Evolutionary conservation across 2,888 invertebrate genomes (phyloP).

Genomic region (Euclidia mi): DNA sequence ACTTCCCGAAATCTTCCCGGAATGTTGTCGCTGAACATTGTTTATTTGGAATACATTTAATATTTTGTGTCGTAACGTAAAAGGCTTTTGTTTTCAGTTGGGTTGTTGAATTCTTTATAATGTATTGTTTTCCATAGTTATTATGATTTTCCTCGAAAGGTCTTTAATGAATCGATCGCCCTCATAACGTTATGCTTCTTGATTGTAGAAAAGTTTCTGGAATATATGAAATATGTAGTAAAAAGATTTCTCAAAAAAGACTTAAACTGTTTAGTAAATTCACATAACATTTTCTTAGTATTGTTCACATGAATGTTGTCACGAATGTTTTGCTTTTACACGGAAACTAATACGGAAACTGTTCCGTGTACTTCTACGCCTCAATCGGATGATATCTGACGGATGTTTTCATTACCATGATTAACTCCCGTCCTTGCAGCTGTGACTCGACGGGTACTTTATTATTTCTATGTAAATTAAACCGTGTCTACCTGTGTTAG

Average conservation of each 20-base stretch:
- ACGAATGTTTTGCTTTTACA: not conserved
- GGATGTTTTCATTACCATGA: conserved; percentile 15
- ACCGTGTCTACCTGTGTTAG: conserved; percentile 16
- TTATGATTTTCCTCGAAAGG: too few relatives aligned
- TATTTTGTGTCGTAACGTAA: not conserved
- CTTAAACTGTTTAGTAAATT: too few relatives aligned
- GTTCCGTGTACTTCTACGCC: not conserved
- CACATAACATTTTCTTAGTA: not conserved
- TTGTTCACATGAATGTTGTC: not conserved
- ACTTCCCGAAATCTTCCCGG: conserved; percentile 5
- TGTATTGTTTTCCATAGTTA: too few relatives aligned
- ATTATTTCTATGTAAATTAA: conserved; percentile 23
- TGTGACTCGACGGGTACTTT: conserved; percentile 2
- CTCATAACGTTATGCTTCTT: not conserved
- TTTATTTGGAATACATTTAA: not conserved
- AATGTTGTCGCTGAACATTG: not conserved
- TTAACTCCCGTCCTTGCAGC: conserved; percentile 30
- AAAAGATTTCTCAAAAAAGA: too few relatives aligned
- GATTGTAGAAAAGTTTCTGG: too few relatives aligned
- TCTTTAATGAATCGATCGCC: not conserved
- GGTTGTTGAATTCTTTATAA: too few relatives aligned
- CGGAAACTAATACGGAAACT: conserved; percentile 5
- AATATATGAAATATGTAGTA: too few relatives aligned
- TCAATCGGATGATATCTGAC: conserved; percentile 1
- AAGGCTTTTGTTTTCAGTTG: too few relatives aligned